A percentile compares a stretch with the other conserved stretches of the same genome.
phyloP scores from a whole-genome alignment of 2,888 invertebrate genomes.

The Calameuta idolon region DNA sequence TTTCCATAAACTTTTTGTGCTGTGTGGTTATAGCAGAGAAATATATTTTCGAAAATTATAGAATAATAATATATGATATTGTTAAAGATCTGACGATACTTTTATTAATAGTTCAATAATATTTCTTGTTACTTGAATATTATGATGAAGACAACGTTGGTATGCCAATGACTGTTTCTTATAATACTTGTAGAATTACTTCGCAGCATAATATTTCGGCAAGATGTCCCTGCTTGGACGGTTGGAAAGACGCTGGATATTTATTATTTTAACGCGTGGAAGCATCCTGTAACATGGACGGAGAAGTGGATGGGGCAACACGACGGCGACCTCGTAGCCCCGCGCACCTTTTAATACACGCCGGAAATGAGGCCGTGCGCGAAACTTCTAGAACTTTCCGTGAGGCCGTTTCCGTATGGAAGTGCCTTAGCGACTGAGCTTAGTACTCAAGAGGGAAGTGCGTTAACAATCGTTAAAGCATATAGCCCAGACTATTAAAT shows the following conservation, averaged over 20 bases:
- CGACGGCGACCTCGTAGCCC: slow-evolving; percentile 41
- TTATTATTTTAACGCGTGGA: slow-evolving; percentile 13
- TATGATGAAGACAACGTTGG: not conserved
- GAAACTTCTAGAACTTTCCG: slow-evolving; percentile 61
- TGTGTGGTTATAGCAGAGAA: not conserved
- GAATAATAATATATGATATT: not conserved
- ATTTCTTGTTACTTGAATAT: not conserved
- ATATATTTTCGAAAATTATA: not conserved
- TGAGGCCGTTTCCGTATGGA: slow-evolving; percentile 12
- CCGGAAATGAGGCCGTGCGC: slow-evolving; percentile 56
- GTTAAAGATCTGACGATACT: not conserved
- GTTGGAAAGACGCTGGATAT: slow-evolving; percentile 1
- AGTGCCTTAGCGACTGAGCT: not conserved
- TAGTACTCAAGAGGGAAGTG: not conserved
- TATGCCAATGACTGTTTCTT: not conserved
- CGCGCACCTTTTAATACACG: slow-evolving; percentile 56
- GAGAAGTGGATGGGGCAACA: slow-evolving; percentile 35
- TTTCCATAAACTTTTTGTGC: not conserved
- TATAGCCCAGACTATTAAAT: not conserved
- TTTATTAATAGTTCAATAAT: not conserved
- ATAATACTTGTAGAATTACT: not conserved
- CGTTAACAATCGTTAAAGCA: not conserved
- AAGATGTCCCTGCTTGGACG: not conserved
- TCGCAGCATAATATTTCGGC: not conserved
- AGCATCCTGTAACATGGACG: slow-evolving; percentile 52